Evolutionary conservation across 2,113 vertebrate genomes (phyloP).

Genomic region (Myanophis thanlyinensis): DNA sequence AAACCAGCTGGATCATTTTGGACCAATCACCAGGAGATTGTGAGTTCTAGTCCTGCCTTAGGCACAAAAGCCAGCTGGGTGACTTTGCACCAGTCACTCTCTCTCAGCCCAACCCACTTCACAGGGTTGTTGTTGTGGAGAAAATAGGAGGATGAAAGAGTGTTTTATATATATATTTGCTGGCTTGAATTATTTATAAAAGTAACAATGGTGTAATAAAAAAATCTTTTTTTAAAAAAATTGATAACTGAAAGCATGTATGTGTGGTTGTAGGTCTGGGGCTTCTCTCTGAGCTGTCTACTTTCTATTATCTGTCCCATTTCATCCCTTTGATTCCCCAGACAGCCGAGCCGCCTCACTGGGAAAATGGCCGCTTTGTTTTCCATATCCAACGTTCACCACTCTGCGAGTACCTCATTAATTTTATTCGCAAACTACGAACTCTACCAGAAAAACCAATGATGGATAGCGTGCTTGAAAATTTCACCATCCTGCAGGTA

Average conservation of each 20-base stretch:
- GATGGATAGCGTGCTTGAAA: conserved; percentile 71
- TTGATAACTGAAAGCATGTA: neutral
- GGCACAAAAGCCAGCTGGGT: neutral
- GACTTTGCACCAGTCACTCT: neutral
- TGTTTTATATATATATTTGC: neutral
- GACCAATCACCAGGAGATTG: neutral
- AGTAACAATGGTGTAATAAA: neutral
- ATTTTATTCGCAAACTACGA: conserved; percentile 70
- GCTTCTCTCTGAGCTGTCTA: neutral
- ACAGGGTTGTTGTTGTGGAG: neutral
- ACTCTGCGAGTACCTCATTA: conserved; percentile 73
- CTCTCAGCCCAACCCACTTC: neutral
- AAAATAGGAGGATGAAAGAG: neutral
- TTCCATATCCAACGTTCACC: conserved; percentile 70
- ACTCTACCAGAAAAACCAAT: conserved; percentile 66
- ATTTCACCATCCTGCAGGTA: conserved; percentile 75
- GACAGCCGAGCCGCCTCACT: conserved; percentile 64
- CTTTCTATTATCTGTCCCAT: neutral
- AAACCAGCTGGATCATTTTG: neutral
- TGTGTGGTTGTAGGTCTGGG: too few species aligned
- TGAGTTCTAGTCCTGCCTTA: neutral
- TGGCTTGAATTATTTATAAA: neutral
- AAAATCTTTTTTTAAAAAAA: neutral
- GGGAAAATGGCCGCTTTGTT: conserved; percentile 68
- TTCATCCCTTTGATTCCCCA: neutral